A percentile compares a stretch with the other conserved stretches of the same genome.
Evolutionary conservation across 2,888 invertebrate genomes (phyloP).

Genomic region (Andrena flavipes): DNA sequence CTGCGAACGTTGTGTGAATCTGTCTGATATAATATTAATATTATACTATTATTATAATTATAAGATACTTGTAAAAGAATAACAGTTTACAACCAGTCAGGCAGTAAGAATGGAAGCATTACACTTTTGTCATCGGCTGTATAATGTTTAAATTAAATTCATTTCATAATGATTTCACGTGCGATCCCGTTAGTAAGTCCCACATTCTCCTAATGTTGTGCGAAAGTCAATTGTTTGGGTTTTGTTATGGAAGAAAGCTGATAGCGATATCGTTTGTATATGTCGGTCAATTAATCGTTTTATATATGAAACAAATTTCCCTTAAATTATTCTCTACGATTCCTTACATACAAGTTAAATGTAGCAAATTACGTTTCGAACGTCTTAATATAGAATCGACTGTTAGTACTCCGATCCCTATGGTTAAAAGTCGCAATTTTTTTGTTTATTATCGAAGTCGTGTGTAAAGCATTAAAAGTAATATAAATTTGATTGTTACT

Average conservation of each 20-base stretch:
- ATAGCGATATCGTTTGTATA: constrained; percentile 51
- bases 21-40: constrained; percentile 83
- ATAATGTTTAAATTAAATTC: constrained; percentile 83
- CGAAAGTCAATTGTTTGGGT: constrained; percentile 38
- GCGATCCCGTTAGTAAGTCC: constrained; percentile 59
- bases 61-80: constrained; percentile 83
- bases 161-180: constrained; percentile 80
- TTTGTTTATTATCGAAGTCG: constrained; percentile 9
- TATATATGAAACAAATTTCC: constrained; percentile 56
- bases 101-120: constrained; percentile 80
- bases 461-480: background rate
- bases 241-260: constrained; percentile 20
- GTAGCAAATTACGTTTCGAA: constrained; percentile 3
- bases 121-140: constrained; percentile 82
- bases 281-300: constrained; percentile 43
- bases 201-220: constrained; percentile 45
- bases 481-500: constrained; percentile 11
- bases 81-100: constrained; percentile 80
- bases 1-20: constrained; percentile 82
- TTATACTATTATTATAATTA: constrained; percentile 82
- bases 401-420: background rate
- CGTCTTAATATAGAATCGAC: background rate
- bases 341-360: constrained; percentile 31
- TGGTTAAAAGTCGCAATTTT: background rate
- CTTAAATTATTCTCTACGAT: constrained; percentile 51